Percentiles rank a stretch among this genome's conserved stretches.
Evolutionary conservation across 2,888 invertebrate species (phyloP).

Genomic region (Oscheius sp.): DNA sequence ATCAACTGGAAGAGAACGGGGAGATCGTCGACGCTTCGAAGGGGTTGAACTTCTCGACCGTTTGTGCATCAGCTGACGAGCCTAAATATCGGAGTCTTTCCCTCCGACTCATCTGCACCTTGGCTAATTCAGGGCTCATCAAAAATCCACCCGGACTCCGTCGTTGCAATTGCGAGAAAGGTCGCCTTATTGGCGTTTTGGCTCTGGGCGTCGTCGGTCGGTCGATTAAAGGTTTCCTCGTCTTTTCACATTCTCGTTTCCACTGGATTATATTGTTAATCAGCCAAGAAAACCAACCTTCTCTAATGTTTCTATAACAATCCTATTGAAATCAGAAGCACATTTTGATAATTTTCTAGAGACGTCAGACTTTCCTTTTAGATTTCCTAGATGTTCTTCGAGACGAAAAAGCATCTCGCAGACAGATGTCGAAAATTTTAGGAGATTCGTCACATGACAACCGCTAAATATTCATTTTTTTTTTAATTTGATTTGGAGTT

Average conservation of each 20-base stretch:
- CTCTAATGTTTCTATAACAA: slow-evolving; percentile 25
- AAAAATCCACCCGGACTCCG: slow-evolving; percentile 36
- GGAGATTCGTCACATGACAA: slow-evolving; percentile 11
- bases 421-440: slow-evolving; percentile 7
- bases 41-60: slow-evolving; percentile 23
- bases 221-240: too few species aligned
- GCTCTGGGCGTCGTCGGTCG: background rate
- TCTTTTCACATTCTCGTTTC: background rate
- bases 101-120: background rate
- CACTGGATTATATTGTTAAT: slow-evolving; percentile 4
- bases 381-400: slow-evolving; percentile 8
- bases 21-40: background rate
- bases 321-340: slow-evolving; percentile 27
- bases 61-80: background rate
- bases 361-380: background rate
- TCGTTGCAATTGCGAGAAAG: slow-evolving; percentile 15
- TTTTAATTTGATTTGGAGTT: background rate
- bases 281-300: background rate
- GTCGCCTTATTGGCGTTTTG: slow-evolving; percentile 19
- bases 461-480: background rate
- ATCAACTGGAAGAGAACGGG: background rate
- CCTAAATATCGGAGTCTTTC: background rate
- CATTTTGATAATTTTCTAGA: slow-evolving; percentile 6
- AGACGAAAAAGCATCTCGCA: slow-evolving; percentile 34
- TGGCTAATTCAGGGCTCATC: slow-evolving; percentile 23